phyloP scores from a whole-genome alignment of 2,888 invertebrate genomes.

The Crioceris asparagi region DNA sequence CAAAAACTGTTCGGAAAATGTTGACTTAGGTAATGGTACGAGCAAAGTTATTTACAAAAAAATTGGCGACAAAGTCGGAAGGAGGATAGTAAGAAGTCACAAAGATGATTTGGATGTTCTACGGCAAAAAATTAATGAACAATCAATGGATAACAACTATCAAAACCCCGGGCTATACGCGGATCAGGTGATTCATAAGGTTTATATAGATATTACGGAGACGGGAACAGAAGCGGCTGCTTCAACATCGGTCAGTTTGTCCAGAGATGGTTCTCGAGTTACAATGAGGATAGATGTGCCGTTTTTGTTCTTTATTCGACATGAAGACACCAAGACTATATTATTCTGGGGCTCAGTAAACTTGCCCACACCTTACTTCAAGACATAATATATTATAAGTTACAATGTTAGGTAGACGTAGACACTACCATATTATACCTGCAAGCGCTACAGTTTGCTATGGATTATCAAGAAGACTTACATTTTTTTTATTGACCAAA shows the following conservation, averaged over 20 bases:
- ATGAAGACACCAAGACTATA: slow-evolving; percentile 52
- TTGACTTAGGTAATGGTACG: slow-evolving; percentile 11
- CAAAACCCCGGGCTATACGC: slow-evolving; percentile 52
- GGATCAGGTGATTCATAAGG: slow-evolving; percentile 54
- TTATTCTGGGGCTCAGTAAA: slow-evolving; percentile 62
- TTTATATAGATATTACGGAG: slow-evolving; percentile 54
- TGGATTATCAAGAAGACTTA: no score
- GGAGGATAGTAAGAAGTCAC: slow-evolving; percentile 26
- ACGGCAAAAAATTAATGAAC: slow-evolving; percentile 27
- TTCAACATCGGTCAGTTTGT: slow-evolving; percentile 47
- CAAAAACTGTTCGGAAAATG: slow-evolving; percentile 20
- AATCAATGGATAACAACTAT: slow-evolving; percentile 40
- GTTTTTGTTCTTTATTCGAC: slow-evolving; percentile 63
- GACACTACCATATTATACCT: no score
- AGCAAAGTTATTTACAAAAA: slow-evolving; percentile 27
- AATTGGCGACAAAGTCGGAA: slow-evolving; percentile 30
- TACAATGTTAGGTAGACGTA: no score
- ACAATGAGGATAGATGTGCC: slow-evolving; percentile 53
- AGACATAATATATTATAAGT: no score
- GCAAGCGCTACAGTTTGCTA: no score
- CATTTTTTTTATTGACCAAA: no score
- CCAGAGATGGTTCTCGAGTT: slow-evolving; percentile 45
- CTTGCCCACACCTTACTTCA: slow-evolving; percentile 47
- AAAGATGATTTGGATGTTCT: slow-evolving; percentile 28
- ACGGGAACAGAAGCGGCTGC: slow-evolving; percentile 63